Base-by-base conservation (phyloP, 2,888 invertebrate genomes). In the Melieria picta region DNA sequence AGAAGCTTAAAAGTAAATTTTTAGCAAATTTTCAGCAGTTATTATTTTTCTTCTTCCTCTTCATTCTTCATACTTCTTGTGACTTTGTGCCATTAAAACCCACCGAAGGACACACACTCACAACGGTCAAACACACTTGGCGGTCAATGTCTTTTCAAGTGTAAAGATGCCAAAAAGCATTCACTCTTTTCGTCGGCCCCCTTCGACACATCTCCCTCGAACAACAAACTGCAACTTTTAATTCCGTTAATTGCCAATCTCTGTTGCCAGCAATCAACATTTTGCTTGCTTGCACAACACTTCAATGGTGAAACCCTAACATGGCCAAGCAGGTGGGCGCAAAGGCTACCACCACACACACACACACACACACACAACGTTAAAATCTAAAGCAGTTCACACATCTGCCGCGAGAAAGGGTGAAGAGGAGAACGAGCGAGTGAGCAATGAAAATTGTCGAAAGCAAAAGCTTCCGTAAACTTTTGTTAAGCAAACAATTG, bases 221-320 rank as follows among this genome's bases (percentile, higher is more conserved):
- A 30, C 30, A 78, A 80, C 79, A 77, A 80, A 80, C 80, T 81
- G 82, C 81, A 82, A 82, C 83, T 82, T 85, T 85, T 85, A 85
- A 85, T 85, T 84, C 82, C 80, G 81, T 84, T 85, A 85, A 85
- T 85, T 85, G 85, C 85, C 84, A 85, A 83, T 81, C 83, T 82
- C 83, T 82, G 82, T 83, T 81, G 81, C 81, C 78, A 80, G 82
- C 82, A 82, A 82, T 82, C 82, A 81, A 81, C 82, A 81, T 81
- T 81, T 82, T 69, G 69, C 60, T 82, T 82, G 81, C 83, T 82
- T 82, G 81, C 82, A 81, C 80, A 83, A 81, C 82, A 83, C 82
- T 82, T 81, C 78, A 82, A 81, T 65, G 65, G n/a, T 65, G 65
- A 57, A 64, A 65, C 48, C 45, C 52, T 52, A 62, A 55, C 56